phyloP scores from a whole-genome alignment of 2,113 vertebrate genomes.

The Morone chrysops region DNA sequence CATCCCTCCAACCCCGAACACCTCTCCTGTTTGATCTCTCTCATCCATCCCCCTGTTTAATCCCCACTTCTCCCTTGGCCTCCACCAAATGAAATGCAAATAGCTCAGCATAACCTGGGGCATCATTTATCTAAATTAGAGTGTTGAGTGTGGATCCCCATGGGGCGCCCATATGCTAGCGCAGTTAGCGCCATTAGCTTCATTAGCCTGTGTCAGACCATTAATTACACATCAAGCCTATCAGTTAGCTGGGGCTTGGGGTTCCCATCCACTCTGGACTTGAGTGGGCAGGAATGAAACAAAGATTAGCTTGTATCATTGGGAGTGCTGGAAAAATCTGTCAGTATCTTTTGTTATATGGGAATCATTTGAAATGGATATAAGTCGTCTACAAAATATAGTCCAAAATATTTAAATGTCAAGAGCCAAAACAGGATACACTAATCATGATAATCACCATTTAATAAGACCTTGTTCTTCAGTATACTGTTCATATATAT shows the following conservation, averaged over 20 bases:
- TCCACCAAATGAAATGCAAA: slow-evolving; percentile 80
- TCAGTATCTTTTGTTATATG: background rate
- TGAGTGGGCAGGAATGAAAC: slow-evolving; percentile 20
- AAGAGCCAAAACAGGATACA: background rate
- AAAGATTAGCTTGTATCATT: slow-evolving; percentile 6
- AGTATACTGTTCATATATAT: background rate
- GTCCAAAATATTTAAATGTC: background rate
- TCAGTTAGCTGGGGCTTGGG: slow-evolving; percentile 68
- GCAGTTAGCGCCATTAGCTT: slow-evolving; percentile 81
- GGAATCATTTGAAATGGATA: background rate
- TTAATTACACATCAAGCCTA: slow-evolving; percentile 81
- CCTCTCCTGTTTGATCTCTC: slow-evolving; percentile 59
- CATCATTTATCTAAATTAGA: slow-evolving; percentile 84
- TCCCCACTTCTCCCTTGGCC: slow-evolving; percentile 61
- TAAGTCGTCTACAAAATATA: background rate
- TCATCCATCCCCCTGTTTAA: slow-evolving; percentile 57
- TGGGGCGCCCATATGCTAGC: slow-evolving; percentile 79
- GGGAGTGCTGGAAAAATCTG: background rate
- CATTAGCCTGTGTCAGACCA: slow-evolving; percentile 80
- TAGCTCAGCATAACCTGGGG: slow-evolving; percentile 76
- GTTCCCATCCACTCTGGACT: slow-evolving; percentile 47
- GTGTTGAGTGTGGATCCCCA: slow-evolving; percentile 71
- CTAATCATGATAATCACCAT: background rate
- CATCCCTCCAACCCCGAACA: slow-evolving; percentile 43
- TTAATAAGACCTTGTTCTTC: background rate